A percentile compares a stretch with the other conserved stretches of the same genome.
Conservation (phyloP, 2,797 vertebrate species). For the Hapalemur alaotrensis region DNA sequence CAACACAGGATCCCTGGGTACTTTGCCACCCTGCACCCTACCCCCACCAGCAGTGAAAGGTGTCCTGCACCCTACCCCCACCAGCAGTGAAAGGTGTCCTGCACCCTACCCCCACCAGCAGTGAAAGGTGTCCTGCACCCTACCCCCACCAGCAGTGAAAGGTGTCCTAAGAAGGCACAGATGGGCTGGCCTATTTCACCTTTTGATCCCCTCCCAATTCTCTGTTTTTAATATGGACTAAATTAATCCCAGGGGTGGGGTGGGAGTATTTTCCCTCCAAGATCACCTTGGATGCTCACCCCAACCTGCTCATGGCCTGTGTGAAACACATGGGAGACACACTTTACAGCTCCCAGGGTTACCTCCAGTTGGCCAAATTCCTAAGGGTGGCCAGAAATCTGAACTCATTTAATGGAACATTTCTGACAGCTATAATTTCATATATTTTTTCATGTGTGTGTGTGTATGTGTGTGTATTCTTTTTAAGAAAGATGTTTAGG, state of each 20-base stretch:
- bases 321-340: background rate
- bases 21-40: accelerated
- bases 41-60: too few relatives aligned
- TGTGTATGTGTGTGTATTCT: background rate
- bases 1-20: background rate
- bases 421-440: background rate
- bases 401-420: background rate
- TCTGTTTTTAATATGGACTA: background rate
- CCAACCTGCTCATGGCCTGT: background rate
- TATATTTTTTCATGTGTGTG: background rate
- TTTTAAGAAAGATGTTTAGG: background rate
- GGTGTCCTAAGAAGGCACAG: background rate
- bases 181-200: background rate
- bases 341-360: background rate
- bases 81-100: background rate
- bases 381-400: background rate
- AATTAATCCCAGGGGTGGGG: background rate
- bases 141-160: too few relatives aligned
- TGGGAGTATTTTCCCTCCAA: background rate
- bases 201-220: background rate
- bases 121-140: accelerated
- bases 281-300: background rate
- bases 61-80: background rate
- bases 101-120: too few relatives aligned
- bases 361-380: background rate